Evolutionary conservation across 2,888 invertebrate genomes (phyloP), one percentile per base, ranked within the genome.

Genomic region (Brachyptera putata): DNA sequence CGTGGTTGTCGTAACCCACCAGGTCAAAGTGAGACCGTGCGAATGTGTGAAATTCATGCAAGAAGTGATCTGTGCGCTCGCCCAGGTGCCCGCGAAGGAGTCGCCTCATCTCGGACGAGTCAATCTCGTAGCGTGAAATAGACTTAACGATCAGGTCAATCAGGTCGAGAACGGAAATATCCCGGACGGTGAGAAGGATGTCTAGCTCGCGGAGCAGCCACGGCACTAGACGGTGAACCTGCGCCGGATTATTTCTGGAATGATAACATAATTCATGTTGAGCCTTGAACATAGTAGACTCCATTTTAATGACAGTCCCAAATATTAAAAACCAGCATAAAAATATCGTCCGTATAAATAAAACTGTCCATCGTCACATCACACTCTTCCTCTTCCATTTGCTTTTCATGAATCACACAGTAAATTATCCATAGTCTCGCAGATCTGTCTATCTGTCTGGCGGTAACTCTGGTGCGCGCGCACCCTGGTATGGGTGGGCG

Each of bases 191-290:
- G 22, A 92, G 75, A 56, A 94, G 78, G 62, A 86, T 90, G 67
- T 84, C 82, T 25, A 96, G 77, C 75, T 96, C 95, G 64, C 96
- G 80, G 72, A 87, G 87, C 26, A 96, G 77, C 92, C 94, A 96
- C 1, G 91, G 91, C 64, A 90, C 84, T 58, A 96, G 78, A 1
- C 95, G 84, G 72, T 89, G 87, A 64, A 87, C 80, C 72, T 90
- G 88, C 13, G 87, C 85, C 59, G 89, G 89, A 76, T 94, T 85
- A 70, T 83, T 80, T 74, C 90, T 88, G 71, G n/a, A 39, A n/a
- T n/a, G 39, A 39, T 39, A 30, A 39, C 14, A 39, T 9, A 14
- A n/a, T 39, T 39, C 16, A 39, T n/a, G 14, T 39, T 11, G 14
- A 11, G 5, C 34, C 11, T 9, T 5, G 11, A 11, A 5, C 11